phyloP scores from a whole-genome alignment of 2,113 vertebrate genomes.

The Mohoua ochrocephala region DNA sequence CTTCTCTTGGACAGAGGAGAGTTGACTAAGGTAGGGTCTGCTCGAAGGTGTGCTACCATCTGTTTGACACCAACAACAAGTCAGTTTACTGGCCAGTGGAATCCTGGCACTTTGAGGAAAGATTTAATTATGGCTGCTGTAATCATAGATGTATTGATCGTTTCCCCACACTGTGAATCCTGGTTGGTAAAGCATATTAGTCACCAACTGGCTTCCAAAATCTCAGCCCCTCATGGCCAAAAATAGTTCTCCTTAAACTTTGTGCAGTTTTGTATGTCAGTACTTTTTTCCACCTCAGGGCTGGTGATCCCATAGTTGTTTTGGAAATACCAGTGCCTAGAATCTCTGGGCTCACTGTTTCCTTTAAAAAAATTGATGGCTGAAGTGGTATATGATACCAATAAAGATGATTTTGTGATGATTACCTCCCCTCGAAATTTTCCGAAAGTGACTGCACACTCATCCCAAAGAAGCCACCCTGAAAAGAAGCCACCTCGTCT shows the following conservation, averaged over 20 bases:
- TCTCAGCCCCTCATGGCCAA: background rate
- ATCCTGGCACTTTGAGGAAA: background rate
- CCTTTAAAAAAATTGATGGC: background rate
- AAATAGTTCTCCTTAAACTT: background rate
- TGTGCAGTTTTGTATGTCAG: background rate
- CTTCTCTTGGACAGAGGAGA: background rate
- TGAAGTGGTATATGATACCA: background rate
- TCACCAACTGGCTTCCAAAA: background rate
- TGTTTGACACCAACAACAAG: background rate
- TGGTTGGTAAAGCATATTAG: background rate
- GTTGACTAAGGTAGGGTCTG: background rate
- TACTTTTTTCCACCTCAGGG: background rate
- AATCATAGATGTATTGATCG: background rate
- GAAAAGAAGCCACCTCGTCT: background rate
- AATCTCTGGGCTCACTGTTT: background rate
- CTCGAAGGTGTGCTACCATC: background rate
- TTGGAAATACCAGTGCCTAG: background rate
- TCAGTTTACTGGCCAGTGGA: background rate
- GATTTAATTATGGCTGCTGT: background rate
- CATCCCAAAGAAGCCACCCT: background rate
- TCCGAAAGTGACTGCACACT: background rate
- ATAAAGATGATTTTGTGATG: background rate
- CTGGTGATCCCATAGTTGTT: rapidly evolving
- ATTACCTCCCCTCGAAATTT: background rate
- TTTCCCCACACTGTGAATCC: background rate